phyloP scores from a whole-genome alignment of 2,797 vertebrate species.

The Notamacropus eugenii region DNA sequence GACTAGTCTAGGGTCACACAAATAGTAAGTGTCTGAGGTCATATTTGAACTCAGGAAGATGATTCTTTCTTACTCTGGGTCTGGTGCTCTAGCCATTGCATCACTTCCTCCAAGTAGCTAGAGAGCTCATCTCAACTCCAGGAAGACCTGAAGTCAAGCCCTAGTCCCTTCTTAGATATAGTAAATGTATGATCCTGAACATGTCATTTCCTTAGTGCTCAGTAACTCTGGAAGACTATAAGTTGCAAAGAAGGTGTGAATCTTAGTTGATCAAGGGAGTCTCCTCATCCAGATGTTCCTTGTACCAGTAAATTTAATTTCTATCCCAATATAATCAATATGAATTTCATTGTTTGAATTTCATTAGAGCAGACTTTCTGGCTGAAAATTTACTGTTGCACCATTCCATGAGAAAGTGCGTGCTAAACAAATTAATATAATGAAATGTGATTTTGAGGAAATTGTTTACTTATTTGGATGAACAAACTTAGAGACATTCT shows the following conservation, averaged over 20 bases:
- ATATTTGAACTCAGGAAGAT: constrained; percentile 4
- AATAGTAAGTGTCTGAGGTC: constrained; percentile 9
- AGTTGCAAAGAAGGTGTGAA: background rate
- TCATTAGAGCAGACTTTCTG: background rate
- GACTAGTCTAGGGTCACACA: background rate
- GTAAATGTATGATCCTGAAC: background rate
- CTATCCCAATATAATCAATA: background rate
- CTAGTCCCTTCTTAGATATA: background rate
- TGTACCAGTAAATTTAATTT: background rate
- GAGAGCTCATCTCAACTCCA: background rate
- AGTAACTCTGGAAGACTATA: background rate
- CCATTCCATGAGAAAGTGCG: background rate
- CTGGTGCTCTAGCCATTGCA: background rate
- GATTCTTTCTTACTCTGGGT: constrained; percentile 8
- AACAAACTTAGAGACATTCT: background rate
- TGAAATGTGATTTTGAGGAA: background rate
- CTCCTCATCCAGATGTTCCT: background rate
- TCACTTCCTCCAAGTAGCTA: background rate
- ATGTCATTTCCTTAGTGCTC: background rate
- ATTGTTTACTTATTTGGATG: background rate
- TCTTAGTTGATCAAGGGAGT: background rate
- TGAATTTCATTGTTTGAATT: background rate
- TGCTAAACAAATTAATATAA: background rate
- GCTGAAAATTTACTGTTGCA: background rate
- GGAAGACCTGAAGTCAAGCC: background rate